These are phyloP conservation scores for Ligdia adustata DNA, from an alignment of 2,888 invertebrate species.

Conservation along the genomic window DNA sequence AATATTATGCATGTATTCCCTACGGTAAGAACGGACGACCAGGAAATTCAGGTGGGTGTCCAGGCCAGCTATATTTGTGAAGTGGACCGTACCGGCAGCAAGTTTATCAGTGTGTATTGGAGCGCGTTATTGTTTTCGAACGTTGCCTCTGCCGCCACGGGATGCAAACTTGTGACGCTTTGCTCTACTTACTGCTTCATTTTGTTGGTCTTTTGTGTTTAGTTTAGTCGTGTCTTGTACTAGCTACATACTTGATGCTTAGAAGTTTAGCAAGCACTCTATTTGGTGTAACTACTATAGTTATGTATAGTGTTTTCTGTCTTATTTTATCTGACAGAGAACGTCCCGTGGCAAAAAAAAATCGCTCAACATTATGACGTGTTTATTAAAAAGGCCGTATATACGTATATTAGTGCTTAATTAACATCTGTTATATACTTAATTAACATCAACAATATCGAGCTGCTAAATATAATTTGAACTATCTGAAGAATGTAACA, in stretches of 20 bases:
- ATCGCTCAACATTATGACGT: no score
- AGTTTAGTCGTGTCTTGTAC: constrained; percentile 1
- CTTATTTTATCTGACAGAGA: no score
- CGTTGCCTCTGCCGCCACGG: constrained; percentile 49
- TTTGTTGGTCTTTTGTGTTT: constrained; percentile 11
- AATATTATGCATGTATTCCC: constrained; percentile 18
- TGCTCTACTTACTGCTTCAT: constrained; percentile 46
- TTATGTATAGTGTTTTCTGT: no score
- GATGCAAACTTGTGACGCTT: constrained; percentile 51
- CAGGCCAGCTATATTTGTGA: constrained; percentile 56
- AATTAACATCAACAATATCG: no score
- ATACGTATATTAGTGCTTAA: no score
- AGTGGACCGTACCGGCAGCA: constrained; percentile 58
- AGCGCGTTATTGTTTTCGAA: constrained; percentile 74
- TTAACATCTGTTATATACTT: no score
- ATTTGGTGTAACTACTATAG: no score
- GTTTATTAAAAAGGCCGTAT: no score
- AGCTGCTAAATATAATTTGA: no score
- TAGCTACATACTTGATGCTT: no score
- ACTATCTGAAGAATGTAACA: no score
- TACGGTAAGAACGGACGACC: constrained; percentile 26
- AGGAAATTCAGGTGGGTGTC: constrained; percentile 40
- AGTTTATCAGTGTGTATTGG: constrained; percentile 71
- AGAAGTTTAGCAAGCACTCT: no score
- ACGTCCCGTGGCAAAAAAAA: neutral